Conservation (phyloP, 2,888 invertebrate genomes). For the Lithosia quadra region DNA sequence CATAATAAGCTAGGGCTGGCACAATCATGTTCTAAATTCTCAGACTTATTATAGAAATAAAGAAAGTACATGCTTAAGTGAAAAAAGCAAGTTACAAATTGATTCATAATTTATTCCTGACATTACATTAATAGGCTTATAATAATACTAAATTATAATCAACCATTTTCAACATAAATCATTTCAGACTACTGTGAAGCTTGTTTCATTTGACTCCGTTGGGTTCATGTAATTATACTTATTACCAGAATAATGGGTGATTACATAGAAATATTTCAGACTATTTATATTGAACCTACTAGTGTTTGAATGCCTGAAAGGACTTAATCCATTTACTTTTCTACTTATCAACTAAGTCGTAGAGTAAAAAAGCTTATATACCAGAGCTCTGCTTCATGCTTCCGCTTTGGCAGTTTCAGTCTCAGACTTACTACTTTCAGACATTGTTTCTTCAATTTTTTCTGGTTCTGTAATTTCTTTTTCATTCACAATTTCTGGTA, state of each 20-base stretch:
- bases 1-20: not conserved
- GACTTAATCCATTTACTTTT: slow-evolving; percentile 41
- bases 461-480: slow-evolving; percentile 49
- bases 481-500: slow-evolving; percentile 28
- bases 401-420: slow-evolving; percentile 38
- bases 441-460: slow-evolving; percentile 50
- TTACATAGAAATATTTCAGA: not conserved
- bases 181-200: slow-evolving; percentile 10
- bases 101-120: slow-evolving; percentile 49
- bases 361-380: slow-evolving; percentile 42
- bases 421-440: slow-evolving; percentile 48
- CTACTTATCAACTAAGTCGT: slow-evolving; percentile 53
- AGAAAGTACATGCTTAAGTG: not conserved
- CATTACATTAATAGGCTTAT: slow-evolving; percentile 45
- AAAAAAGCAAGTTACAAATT: slow-evolving; percentile 26
- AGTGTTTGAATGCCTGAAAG: slow-evolving; percentile 22
- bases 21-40: not conserved
- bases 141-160: slow-evolving; percentile 53
- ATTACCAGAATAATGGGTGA: slow-evolving; percentile 18
- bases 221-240: not conserved
- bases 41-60: not conserved
- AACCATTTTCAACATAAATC: slow-evolving; percentile 38
- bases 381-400: slow-evolving; percentile 34
- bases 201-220: not conserved
- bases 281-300: slow-evolving; percentile 13